Conservation (phyloP, 2,113 vertebrate species). For the Thalassarche chlororhynchos region DNA sequence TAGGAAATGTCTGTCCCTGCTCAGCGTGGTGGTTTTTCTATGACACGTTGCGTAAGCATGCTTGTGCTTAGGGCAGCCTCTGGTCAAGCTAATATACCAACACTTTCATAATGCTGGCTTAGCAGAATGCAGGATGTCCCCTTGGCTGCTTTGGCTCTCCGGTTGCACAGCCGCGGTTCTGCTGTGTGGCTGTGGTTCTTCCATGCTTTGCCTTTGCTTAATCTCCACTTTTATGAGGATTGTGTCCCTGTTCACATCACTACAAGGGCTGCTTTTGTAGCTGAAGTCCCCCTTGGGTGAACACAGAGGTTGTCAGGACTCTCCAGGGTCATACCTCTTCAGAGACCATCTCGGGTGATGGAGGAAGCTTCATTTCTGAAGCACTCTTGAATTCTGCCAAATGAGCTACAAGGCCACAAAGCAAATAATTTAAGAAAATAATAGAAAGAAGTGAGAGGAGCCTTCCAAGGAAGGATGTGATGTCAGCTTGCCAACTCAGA, state of each 20-base stretch:
- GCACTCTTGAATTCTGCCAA: background rate
- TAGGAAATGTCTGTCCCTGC: background rate
- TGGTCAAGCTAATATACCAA: background rate
- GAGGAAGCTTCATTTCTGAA: background rate
- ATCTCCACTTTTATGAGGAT: background rate
- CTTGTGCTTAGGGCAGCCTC: background rate
- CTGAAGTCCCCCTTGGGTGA: background rate
- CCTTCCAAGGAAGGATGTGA: no score
- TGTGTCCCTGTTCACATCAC: background rate
- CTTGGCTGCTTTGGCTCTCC: background rate
- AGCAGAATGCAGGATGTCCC: background rate
- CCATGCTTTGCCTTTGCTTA: background rate
- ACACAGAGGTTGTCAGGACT: no score
- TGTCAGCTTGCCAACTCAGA: no score
- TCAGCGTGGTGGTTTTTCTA: background rate
- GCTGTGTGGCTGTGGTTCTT: background rate
- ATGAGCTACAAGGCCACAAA: background rate
- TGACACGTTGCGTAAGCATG: background rate
- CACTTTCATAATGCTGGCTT: background rate
- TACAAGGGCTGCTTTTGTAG: background rate
- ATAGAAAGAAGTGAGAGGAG: background rate
- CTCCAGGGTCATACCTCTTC: no score
- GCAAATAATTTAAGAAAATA: background rate
- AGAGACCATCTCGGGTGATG: fast-evolving
- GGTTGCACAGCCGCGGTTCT: fast-evolving